Evolutionary conservation across 1,140 invertebrate species (phyloP).

Genomic region (Catajapyx aquilonaris): DNA sequence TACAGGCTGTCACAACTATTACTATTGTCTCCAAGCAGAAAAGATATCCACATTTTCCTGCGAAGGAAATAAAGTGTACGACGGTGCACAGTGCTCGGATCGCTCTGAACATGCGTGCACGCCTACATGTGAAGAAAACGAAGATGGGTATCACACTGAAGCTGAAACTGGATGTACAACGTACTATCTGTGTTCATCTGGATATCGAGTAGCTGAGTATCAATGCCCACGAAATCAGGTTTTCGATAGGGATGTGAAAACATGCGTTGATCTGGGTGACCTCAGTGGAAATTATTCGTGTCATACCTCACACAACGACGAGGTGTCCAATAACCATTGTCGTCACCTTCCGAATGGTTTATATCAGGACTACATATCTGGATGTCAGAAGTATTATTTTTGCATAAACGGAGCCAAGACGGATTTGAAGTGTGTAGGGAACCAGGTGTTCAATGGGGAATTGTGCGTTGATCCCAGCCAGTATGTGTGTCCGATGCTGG

Average conservation of each 20-base stretch:
- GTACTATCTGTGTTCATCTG: constrained; percentile 30
- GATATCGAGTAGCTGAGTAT: constrained; percentile 15
- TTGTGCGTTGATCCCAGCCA: constrained; percentile 24
- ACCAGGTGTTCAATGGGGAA: constrained; percentile 29
- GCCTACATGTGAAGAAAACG: constrained; percentile 10
- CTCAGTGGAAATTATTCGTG: too few relatives aligned
- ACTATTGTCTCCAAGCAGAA: constrained; percentile 29
- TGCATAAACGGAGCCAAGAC: constrained; percentile 22
- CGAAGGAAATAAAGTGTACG: constrained; percentile 27
- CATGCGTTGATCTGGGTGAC: constrained; percentile 17
- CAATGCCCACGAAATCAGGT: constrained; percentile 16
- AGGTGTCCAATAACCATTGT: not conserved
- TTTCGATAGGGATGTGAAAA: constrained; percentile 19
- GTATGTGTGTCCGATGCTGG: constrained; percentile 22
- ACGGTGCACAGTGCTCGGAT: constrained; percentile 26
- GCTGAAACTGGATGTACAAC: constrained; percentile 25
- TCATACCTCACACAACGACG: not conserved
- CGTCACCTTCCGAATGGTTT: constrained; percentile 20
- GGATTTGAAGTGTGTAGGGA: constrained; percentile 20
- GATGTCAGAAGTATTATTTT: constrained; percentile 26
- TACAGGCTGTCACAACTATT: constrained; percentile 30
- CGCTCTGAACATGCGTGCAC: not conserved
- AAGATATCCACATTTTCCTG: constrained; percentile 29
- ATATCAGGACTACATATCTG: constrained; percentile 19
- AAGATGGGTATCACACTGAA: constrained; percentile 29